Percentiles rank a stretch among this genome's conserved stretches.
Conservation (phyloP, 2,113 vertebrate genomes). For the Myxocyprinus asiaticus region DNA sequence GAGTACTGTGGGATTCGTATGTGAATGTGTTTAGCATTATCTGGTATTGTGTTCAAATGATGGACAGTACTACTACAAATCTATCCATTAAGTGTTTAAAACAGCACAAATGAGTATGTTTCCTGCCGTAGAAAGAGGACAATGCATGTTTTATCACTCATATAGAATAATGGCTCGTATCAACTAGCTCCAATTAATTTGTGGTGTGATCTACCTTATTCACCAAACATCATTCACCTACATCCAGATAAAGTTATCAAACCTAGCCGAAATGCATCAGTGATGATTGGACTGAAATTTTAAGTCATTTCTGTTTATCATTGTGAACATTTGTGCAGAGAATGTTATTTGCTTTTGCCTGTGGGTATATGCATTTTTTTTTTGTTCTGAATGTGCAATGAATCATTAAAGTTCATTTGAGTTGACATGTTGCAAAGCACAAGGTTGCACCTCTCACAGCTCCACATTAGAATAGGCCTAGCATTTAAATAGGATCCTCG, state of each 20-base stretch:
- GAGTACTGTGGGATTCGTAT: background rate
- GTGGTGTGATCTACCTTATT: conserved; percentile 51
- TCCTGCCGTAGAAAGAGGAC: conserved; percentile 45
- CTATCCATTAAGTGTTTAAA: background rate
- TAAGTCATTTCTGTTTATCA: conserved; percentile 61
- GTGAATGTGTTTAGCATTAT: conserved; percentile 21
- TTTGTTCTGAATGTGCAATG: conserved; percentile 73
- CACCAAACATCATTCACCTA: conserved; percentile 12
- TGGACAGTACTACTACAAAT: conserved; percentile 25
- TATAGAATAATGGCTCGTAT: conserved; percentile 36
- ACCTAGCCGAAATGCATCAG: conserved; percentile 15
- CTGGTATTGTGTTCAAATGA: background rate
- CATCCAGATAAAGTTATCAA: conserved; percentile 3
- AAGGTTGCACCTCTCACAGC: background rate
- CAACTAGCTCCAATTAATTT: conserved; percentile 53
- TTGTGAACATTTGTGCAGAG: conserved; percentile 65
- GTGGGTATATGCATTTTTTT: conserved; percentile 60
- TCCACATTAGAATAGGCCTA: background rate
- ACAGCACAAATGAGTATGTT: conserved; percentile 25
- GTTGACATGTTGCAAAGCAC: conserved; percentile 26
- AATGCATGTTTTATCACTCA: conserved; percentile 74
- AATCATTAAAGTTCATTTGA: conserved; percentile 68
- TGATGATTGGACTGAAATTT: conserved; percentile 7
- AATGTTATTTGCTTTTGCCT: conserved; percentile 58
- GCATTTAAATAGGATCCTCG: background rate